Conservation (phyloP, 2,888 invertebrate species). For the Papilio gigon region DNA sequence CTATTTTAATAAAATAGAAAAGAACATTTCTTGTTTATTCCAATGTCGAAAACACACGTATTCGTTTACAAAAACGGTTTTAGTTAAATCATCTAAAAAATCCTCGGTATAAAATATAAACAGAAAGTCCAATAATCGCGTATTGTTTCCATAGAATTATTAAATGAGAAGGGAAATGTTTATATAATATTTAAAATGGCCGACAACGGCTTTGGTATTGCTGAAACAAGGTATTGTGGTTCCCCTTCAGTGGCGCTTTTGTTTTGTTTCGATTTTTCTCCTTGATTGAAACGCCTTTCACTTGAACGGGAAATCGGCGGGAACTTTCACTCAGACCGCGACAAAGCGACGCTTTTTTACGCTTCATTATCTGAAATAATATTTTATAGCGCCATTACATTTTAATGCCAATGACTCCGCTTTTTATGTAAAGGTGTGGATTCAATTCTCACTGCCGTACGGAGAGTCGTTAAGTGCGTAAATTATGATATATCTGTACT, state of each 20-base stretch:
- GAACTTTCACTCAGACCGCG: conserved; percentile 47
- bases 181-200: conserved; percentile 24
- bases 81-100: neutral
- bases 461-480: too few species aligned
- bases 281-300: conserved; percentile 68
- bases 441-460: neutral
- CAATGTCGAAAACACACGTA: too few species aligned
- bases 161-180: conserved; percentile 23
- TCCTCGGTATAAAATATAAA: neutral
- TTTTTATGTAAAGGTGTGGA: neutral
- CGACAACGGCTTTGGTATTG: conserved; percentile 16
- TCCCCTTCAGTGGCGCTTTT: conserved; percentile 46
- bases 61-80: too few species aligned
- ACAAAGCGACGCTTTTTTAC: conserved; percentile 36
- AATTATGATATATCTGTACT: too few species aligned
- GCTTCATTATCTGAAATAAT: conserved; percentile 22
- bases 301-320: conserved; percentile 65
- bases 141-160: conserved; percentile 10
- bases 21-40: too few species aligned
- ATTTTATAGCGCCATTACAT: conserved; percentile 23
- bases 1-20: too few species aligned
- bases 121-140: neutral
- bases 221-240: conserved; percentile 39
- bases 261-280: conserved; percentile 56
- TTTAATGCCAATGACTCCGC: neutral